Conservation (phyloP, 2,797 vertebrate genomes). For the Lateolabrax maculatus region DNA sequence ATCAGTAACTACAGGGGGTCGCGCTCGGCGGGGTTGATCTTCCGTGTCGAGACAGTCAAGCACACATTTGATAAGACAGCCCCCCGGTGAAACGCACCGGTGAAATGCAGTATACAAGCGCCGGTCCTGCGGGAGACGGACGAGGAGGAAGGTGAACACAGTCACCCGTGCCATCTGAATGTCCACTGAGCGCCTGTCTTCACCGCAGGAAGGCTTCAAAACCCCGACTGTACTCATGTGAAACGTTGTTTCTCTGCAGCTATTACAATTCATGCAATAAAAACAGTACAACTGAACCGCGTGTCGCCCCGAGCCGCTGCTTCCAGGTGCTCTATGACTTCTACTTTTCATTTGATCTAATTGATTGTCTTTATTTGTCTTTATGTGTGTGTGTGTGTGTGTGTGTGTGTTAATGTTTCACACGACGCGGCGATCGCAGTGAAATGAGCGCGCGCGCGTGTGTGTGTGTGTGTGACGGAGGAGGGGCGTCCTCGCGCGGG, state of each 20-base stretch:
- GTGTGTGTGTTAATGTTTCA: no score
- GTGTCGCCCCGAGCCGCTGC: no score
- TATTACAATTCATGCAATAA: slow-evolving; percentile 88
- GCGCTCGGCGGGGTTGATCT: slow-evolving; percentile 1
- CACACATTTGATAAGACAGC: slow-evolving; percentile 60
- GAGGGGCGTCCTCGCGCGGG: no score
- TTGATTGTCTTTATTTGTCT: no score
- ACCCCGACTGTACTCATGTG: slow-evolving; percentile 75
- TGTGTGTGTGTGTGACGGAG: no score
- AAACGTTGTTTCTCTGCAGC: slow-evolving; percentile 79
- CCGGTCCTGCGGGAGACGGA: slow-evolving; percentile 58
- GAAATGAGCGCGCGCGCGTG: no score
- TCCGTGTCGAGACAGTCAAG: slow-evolving; percentile 40
- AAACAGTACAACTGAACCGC: slow-evolving; percentile 76
- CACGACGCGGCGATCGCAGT: no score
- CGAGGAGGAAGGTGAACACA: slow-evolving; percentile 40
- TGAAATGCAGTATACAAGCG: slow-evolving; percentile 77
- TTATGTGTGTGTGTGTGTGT: no score
- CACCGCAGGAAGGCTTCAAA: slow-evolving; percentile 66
- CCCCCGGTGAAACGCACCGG: no score
- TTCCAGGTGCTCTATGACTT: no score
- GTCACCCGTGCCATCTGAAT: slow-evolving; percentile 72
- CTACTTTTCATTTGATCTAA: no score
- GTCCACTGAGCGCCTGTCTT: slow-evolving; percentile 65
- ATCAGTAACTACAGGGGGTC: slow-evolving; percentile 26